Conservation (phyloP, 2,888 invertebrate genomes). For the Ophonus ardosiacus region DNA sequence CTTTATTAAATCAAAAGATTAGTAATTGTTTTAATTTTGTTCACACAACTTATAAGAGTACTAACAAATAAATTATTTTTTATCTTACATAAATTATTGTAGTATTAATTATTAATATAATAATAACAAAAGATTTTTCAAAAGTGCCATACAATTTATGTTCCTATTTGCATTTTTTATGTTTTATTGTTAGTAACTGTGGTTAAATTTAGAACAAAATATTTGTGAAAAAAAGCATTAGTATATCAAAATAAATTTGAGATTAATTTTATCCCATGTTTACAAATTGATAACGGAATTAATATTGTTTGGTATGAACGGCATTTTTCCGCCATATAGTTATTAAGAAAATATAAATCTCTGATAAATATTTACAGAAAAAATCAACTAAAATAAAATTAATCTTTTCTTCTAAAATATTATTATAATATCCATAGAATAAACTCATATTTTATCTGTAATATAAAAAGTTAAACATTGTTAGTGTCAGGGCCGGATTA, state of each 20-base stretch:
- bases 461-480: background rate
- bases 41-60: too few species aligned
- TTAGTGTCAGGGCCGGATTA: too few species aligned
- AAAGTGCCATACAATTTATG: background rate
- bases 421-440: conserved; percentile 7
- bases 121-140: background rate
- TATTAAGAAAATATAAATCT: background rate
- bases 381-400: background rate
- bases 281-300: too few species aligned
- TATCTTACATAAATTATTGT: too few species aligned
- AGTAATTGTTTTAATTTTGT: too few species aligned
- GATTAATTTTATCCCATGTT: background rate
- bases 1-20: too few species aligned
- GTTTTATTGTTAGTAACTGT: background rate
- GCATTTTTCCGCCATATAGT: background rate
- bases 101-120: background rate
- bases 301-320: background rate
- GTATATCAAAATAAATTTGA: background rate
- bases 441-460: conserved; percentile 1
- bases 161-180: background rate
- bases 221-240: background rate
- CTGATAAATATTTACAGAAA: background rate
- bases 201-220: background rate
- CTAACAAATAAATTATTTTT: too few species aligned
- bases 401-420: background rate